These are phyloP conservation scores for Amphimallon solstitiale DNA, from an alignment of 2,888 invertebrate genomes.

Conservation along the genomic window DNA sequence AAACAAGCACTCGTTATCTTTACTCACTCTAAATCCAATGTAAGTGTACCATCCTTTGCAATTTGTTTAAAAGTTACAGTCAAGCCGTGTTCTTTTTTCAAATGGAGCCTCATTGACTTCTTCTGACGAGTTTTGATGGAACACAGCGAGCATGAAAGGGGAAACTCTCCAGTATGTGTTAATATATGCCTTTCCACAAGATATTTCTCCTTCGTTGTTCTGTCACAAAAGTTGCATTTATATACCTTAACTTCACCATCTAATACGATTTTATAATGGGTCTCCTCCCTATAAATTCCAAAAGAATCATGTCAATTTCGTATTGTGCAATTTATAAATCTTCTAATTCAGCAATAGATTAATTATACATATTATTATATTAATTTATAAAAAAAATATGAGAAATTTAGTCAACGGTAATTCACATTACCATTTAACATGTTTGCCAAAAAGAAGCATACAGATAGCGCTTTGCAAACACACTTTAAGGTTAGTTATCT, in stretches of 20 bases:
- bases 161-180: background rate
- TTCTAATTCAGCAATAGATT: too few relatives aligned
- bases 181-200: background rate
- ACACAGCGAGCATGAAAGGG: background rate
- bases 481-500: too few relatives aligned
- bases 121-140: background rate
- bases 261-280: background rate
- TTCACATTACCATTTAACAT: too few relatives aligned
- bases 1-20: background rate
- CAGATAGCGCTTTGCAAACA: too few relatives aligned
- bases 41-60: background rate
- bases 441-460: too few relatives aligned
- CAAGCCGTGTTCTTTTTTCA: constrained; percentile 1
- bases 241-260: constrained; percentile 4
- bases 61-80: background rate
- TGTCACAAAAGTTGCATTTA: background rate
- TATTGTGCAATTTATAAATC: too few relatives aligned
- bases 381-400: too few relatives aligned
- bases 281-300: background rate
- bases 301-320: too few relatives aligned
- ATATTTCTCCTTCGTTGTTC: background rate
- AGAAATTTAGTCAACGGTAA: too few relatives aligned
- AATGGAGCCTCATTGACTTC: background rate
- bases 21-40: background rate
- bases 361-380: too few relatives aligned